These are phyloP conservation scores for Seira ritae DNA, from an alignment of 2,888 invertebrate genomes.

Conservation along the genomic window DNA sequence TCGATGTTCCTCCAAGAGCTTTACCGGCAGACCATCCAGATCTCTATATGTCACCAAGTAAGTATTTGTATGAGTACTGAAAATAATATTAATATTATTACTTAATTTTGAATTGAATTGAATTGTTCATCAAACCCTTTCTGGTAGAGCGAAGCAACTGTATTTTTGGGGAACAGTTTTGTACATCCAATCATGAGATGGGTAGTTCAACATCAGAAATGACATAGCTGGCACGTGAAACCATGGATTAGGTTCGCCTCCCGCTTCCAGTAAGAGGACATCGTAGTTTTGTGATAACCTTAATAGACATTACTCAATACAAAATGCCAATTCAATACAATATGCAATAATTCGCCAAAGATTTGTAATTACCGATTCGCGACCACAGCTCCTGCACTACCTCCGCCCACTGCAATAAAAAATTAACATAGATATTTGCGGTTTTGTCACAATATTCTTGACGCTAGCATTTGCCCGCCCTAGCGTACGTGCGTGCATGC, in stretches of 20 bases:
- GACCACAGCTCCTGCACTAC: conserved; percentile 40
- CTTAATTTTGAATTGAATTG: background rate
- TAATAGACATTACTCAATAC: background rate
- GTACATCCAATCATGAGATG: conserved; percentile 62
- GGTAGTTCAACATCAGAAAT: conserved; percentile 54
- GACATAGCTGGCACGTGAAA: conserved; percentile 42
- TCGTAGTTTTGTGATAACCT: conserved; percentile 9
- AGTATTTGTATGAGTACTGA: too few species aligned
- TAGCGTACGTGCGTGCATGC: too few species aligned
- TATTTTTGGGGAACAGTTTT: conserved; percentile 65
- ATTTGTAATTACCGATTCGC: conserved; percentile 19
- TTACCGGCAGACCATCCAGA: background rate
- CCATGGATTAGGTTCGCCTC: conserved; percentile 48
- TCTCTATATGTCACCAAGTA: too few species aligned
- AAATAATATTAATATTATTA: background rate
- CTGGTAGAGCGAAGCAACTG: conserved; percentile 57
- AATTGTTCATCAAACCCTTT: conserved; percentile 53
- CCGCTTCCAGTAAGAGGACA: conserved; percentile 58
- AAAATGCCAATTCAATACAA: background rate
- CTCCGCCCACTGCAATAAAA: conserved; percentile 51
- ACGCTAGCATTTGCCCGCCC: too few species aligned
- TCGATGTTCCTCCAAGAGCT: conserved; percentile 1
- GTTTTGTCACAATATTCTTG: too few species aligned
- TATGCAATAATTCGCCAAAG: background rate
- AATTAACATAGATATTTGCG: too few species aligned